These are phyloP conservation scores for Aspidiotus destructor DNA, from an alignment of 2,888 invertebrate species.

Conservation along the genomic window DNA sequence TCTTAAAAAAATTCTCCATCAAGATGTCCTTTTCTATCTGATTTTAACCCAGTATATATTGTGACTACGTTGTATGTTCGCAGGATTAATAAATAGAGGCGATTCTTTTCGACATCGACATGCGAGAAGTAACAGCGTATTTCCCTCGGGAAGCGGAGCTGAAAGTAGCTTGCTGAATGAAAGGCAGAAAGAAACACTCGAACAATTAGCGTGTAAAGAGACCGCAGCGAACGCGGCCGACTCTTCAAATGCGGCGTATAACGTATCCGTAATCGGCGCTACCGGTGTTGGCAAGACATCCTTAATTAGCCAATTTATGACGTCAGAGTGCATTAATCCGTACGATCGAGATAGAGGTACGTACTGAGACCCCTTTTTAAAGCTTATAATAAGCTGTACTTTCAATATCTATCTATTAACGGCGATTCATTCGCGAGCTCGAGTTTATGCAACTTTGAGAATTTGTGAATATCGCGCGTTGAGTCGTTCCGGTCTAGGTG, in stretches of 20 bases:
- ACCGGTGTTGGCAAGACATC: constrained; percentile 77
- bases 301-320: constrained; percentile 78
- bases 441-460: too few relatives aligned
- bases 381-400: neutral
- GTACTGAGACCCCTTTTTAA: constrained; percentile 34
- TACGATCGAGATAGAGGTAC: constrained; percentile 78
- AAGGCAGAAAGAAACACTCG: neutral
- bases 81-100: constrained; percentile 86
- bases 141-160: constrained; percentile 44
- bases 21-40: too few relatives aligned
- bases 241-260: constrained; percentile 44
- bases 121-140: constrained; percentile 71
- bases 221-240: constrained; percentile 36
- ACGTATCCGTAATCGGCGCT: constrained; percentile 68
- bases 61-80: constrained; percentile 36
- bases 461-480: too few relatives aligned
- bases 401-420: too few relatives aligned
- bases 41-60: too few relatives aligned
- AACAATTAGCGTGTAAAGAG: constrained; percentile 2
- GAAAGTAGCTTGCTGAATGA: neutral
- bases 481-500: too few relatives aligned
- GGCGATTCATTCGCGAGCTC: too few relatives aligned
- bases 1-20: too few relatives aligned
- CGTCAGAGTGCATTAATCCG: constrained; percentile 87
- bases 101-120: constrained; percentile 82